phyloP scores from a whole-genome alignment of 2,888 invertebrate species.

The Aricia artaxerxes region DNA sequence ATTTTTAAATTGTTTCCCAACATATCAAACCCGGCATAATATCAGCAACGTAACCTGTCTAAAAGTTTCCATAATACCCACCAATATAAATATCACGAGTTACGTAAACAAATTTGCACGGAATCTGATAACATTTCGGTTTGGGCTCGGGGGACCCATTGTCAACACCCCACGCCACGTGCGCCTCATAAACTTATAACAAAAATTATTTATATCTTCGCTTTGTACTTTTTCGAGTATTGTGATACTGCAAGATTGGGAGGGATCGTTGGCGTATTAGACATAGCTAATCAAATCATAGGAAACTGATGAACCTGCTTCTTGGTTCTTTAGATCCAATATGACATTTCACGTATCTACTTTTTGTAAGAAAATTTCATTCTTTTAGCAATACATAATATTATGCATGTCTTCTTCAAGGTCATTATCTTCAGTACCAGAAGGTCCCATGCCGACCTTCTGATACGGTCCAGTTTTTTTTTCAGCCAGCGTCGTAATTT shows the following conservation, averaged over 20 bases:
- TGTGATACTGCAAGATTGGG: not conserved
- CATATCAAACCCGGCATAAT: not conserved
- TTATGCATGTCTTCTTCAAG: too few relatives aligned
- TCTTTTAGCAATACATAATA: too few relatives aligned
- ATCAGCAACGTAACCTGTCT: not conserved
- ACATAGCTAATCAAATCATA: not conserved
- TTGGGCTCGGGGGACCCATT: conserved; percentile 43
- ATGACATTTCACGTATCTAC: not conserved
- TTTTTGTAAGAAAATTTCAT: too few relatives aligned
- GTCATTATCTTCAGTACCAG: too few relatives aligned
- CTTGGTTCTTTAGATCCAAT: not conserved
- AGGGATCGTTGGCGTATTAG: not conserved
- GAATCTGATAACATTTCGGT: not conserved
- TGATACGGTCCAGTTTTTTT: too few relatives aligned
- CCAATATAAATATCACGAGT: conserved; percentile 7
- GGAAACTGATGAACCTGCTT: too few relatives aligned
- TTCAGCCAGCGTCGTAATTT: not conserved
- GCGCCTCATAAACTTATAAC: conserved; percentile 49
- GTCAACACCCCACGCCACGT: conserved; percentile 43
- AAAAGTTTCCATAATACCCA: not conserved
- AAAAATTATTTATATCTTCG: conserved; percentile 33
- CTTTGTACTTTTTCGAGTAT: not conserved
- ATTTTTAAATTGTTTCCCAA: not conserved
- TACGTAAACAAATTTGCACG: conserved; percentile 24
- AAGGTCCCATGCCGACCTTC: too few relatives aligned